These are phyloP conservation scores for Solen grandis DNA, from an alignment of 1,140 invertebrate genomes.

Conservation along the genomic window DNA sequence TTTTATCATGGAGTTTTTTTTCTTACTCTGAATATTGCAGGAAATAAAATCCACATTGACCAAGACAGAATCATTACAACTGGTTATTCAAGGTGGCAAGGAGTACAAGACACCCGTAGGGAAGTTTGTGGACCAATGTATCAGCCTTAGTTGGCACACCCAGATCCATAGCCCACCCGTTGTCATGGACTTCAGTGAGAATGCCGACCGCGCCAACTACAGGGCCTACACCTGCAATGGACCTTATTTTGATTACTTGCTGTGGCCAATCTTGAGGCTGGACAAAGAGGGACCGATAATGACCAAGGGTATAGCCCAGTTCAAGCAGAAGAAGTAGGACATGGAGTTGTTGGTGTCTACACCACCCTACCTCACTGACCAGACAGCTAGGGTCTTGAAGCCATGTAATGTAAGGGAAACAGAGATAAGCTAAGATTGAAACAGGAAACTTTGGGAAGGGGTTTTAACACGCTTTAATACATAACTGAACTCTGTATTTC, in stretches of 20 bases:
- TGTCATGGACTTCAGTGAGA: slow-evolving; percentile 8
- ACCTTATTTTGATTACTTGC: slow-evolving; percentile 1
- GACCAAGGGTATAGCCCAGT: slow-evolving; percentile 19
- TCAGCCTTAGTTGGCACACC: slow-evolving; percentile 19
- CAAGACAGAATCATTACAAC: too few species aligned
- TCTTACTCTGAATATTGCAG: too few species aligned
- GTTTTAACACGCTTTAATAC: too few species aligned
- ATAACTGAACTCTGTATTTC: too few species aligned
- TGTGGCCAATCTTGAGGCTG: slow-evolving; percentile 15
- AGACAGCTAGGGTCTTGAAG: background rate
- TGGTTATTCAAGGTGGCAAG: too few species aligned
- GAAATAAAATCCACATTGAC: too few species aligned
- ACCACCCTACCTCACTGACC: background rate
- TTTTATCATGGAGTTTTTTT: too few species aligned
- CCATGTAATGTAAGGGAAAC: background rate
- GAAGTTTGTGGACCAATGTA: slow-evolving; percentile 15
- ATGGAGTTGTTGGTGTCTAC: background rate
- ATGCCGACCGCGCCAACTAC: background rate
- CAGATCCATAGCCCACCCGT: slow-evolving; percentile 31
- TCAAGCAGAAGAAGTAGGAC: background rate
- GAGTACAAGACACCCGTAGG: slow-evolving; percentile 18
- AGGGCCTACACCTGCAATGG: background rate
- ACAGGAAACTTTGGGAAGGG: background rate
- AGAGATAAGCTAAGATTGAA: background rate
- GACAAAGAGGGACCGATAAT: slow-evolving; percentile 15